Evolutionary conservation across 2,797 vertebrate species (phyloP).

Genomic region (Kryptolebias ocellatus): DNA sequence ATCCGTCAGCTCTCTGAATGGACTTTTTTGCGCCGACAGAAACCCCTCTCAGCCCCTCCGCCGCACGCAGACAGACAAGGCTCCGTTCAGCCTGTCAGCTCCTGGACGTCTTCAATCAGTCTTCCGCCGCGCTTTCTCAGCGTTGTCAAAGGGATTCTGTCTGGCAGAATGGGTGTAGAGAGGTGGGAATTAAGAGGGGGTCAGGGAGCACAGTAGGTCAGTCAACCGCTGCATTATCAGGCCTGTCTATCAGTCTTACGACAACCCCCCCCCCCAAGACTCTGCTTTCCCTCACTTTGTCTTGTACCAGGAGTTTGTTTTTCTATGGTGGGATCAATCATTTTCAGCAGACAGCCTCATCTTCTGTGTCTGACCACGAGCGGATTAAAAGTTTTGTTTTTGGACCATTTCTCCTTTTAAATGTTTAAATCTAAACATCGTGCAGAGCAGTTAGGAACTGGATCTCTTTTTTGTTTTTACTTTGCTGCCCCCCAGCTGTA

Average conservation of each 20-base stretch:
- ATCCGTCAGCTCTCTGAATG: constrained; percentile 40
- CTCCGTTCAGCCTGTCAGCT: constrained; percentile 48
- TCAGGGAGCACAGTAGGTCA: constrained; percentile 69
- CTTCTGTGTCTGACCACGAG: constrained; percentile 7
- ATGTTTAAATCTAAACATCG: background rate
- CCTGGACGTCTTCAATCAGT: constrained; percentile 57
- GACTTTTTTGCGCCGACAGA: constrained; percentile 31
- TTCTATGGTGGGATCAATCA: constrained; percentile 8
- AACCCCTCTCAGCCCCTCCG: constrained; percentile 14
- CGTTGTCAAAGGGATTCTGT: constrained; percentile 46
- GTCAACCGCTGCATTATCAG: constrained; percentile 65
- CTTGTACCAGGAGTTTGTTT: constrained; percentile 29
- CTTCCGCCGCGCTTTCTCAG: constrained; percentile 46
- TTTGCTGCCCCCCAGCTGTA: background rate
- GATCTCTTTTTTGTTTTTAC: background rate
- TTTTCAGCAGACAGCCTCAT: constrained; percentile 26
- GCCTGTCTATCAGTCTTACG: constrained; percentile 63
- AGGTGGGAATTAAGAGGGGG: constrained; percentile 69
- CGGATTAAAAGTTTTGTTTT: constrained; percentile 12
- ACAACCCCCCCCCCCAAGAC: constrained; percentile 12
- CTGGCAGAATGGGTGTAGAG: constrained; percentile 61
- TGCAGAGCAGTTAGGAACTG: background rate
- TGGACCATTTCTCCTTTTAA: background rate
- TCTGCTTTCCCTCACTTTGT: constrained; percentile 60
- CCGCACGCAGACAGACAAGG: constrained; percentile 45